These are phyloP conservation scores for Argyrosomus regius DNA, from an alignment of 2,797 vertebrate genomes.

Conservation along the genomic window DNA sequence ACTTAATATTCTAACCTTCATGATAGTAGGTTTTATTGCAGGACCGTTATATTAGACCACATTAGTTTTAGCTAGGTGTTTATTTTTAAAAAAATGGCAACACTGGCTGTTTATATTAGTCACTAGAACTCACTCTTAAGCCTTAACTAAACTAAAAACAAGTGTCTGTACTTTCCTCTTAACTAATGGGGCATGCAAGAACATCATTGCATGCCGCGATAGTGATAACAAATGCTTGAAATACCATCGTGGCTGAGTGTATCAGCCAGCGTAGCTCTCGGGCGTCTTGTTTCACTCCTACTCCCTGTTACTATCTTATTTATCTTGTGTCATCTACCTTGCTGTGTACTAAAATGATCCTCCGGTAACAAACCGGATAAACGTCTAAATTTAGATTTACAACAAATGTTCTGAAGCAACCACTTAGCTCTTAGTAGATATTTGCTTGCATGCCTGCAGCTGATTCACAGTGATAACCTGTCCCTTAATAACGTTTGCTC, in stretches of 20 bases:
- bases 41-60: too few relatives aligned
- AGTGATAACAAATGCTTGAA: neutral
- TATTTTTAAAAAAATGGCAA: too few relatives aligned
- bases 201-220: neutral
- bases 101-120: too few relatives aligned
- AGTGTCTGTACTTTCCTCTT: too few relatives aligned
- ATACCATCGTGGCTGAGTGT: neutral
- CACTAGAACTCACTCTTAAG: too few relatives aligned
- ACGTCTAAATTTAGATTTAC: neutral
- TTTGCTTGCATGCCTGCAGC: conserved; percentile 8
- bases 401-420: neutral
- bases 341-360: neutral
- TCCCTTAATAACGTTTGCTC: conserved; percentile 10
- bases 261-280: neutral
- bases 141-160: too few relatives aligned
- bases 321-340: neutral
- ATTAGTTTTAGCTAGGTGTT: too few relatives aligned
- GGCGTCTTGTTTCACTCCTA: neutral
- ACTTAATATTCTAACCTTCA: too few relatives aligned
- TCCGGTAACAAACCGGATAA: neutral
- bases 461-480: neutral
- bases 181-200: too few relatives aligned
- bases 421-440: neutral
- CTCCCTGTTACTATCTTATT: neutral
- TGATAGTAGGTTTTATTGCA: too few relatives aligned